Evolutionary conservation across 2,888 invertebrate species (phyloP).

Genomic region (Apamea crenata): DNA sequence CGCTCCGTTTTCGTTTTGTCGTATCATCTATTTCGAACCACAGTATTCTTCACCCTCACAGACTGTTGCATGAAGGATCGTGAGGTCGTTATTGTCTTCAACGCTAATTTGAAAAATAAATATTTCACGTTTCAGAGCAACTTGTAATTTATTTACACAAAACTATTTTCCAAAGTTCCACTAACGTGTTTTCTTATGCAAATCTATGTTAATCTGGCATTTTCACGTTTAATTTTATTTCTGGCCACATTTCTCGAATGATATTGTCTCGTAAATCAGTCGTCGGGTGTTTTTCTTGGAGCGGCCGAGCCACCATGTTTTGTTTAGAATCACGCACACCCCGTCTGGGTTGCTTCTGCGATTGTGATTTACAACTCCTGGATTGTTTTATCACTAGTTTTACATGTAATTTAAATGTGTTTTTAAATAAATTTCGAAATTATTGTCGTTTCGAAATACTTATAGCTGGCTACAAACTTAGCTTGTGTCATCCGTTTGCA

Average conservation of each 20-base stretch:
- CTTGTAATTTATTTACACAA: constrained; percentile 61
- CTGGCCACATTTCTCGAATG: constrained; percentile 87
- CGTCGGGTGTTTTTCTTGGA: constrained; percentile 89
- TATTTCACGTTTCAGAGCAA: constrained; percentile 41
- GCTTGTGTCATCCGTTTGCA: not conserved
- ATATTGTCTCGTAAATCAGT: constrained; percentile 90
- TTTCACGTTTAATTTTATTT: constrained; percentile 87
- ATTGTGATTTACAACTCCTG: constrained; percentile 86
- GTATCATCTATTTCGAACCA: not conserved
- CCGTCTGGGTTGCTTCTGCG: constrained; percentile 81
- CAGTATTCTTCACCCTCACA: not conserved
- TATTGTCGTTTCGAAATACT: constrained; percentile 44
- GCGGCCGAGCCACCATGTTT: constrained; percentile 83
- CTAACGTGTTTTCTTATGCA: constrained; percentile 73
- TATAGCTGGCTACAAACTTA: constrained; percentile 14
- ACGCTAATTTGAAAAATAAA: constrained; percentile 43
- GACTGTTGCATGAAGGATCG: constrained; percentile 27
- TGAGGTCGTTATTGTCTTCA: constrained; percentile 42
- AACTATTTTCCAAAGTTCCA: constrained; percentile 66
- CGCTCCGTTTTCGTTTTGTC: not conserved
- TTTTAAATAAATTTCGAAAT: constrained; percentile 61
- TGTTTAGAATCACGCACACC: constrained; percentile 90
- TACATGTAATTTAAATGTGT: constrained; percentile 72
- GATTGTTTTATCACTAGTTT: constrained; percentile 79
- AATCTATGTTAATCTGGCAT: constrained; percentile 83